Base-by-base conservation (phyloP, 92 coral and sea anemone genomes). In the Porites rus region DNA sequence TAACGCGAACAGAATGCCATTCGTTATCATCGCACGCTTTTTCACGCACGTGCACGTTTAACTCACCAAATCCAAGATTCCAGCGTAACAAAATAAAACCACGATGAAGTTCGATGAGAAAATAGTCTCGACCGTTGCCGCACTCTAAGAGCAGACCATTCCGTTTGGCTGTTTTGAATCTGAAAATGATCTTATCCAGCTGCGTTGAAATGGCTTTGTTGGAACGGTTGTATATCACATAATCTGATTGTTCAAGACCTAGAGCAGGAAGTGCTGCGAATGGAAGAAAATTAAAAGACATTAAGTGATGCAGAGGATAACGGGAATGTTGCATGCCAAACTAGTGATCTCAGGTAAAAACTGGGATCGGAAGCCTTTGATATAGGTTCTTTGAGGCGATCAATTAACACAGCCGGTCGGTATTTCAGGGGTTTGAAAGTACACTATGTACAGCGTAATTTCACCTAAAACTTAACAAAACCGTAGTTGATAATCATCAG, bases 11-110 rank as follows among this genome's bases (percentile, higher is more conserved):
- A 53, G 82, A 75, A 71, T 92, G 95, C 95, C 95, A 92, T 18
- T 61, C 70, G 53, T 73, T 59, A 62, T 92, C 93, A 50, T 63
- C 25, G 72, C 75, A 74, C 81, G 51, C 19, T 43, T 64, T 65
- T 3, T 81, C 81, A 31, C 83, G 77, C 46, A 81, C 73, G 53
- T 51, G 74, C 22, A 92, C 51, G 68, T 74, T 22, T 11, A 92
- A 77, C 65, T 76, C 78, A 3, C 92, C 92, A 4, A 90, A 84
- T 60, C 95, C 95, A 10, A 92, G 78, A 75, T 92, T 84, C 95
- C 92, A 88, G 7, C 86, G 79, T 72, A 89, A 50, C 31, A 85
- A 74, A 20, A 92, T 24, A 18, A 7, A 68, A 25, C 95, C 92
- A 17, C n/a, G 56, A 50, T 19, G 50, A 11, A 92, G 87, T 52